A percentile compares a stretch with the other conserved stretches of the same genome.
Conservation (phyloP, 2,113 vertebrate species). For the Vulpes vulpes region DNA sequence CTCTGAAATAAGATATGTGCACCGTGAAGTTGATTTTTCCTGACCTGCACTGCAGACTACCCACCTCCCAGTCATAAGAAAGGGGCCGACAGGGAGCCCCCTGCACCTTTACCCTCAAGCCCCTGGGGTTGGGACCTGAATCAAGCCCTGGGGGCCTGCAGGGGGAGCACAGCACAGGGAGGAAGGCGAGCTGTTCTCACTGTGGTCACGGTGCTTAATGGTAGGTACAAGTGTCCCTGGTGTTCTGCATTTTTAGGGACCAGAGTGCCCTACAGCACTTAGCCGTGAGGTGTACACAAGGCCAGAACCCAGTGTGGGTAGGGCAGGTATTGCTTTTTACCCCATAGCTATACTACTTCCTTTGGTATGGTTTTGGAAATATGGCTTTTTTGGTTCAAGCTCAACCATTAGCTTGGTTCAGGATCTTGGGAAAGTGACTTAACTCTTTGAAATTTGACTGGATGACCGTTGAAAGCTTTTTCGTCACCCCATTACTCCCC, state of each 20-base stretch:
- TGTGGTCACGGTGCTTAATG: no score
- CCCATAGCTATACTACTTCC: background rate
- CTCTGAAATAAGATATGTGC: fast-evolving
- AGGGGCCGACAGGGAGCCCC: background rate
- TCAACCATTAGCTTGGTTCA: background rate
- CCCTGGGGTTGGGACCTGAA: background rate
- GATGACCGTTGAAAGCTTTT: background rate
- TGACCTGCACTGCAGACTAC: background rate
- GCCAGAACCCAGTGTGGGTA: fast-evolving
- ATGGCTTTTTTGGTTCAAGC: background rate
- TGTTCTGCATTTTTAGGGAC: background rate
- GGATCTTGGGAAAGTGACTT: background rate
- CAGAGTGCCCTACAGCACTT: no score
- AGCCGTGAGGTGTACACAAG: no score
- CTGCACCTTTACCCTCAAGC: background rate
- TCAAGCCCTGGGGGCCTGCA: background rate
- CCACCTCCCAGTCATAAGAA: background rate
- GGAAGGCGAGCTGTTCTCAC: no score
- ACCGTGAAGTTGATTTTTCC: background rate
- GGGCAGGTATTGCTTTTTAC: background rate
- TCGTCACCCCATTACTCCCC: background rate
- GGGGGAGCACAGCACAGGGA: background rate
- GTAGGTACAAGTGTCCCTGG: background rate
- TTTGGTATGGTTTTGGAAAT: background rate
- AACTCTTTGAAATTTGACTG: background rate